A percentile compares a stretch with the other conserved stretches of the same genome.
These are phyloP conservation scores for Alfaro cultratus DNA, from an alignment of 2,797 vertebrate genomes.

Conservation along the genomic window DNA sequence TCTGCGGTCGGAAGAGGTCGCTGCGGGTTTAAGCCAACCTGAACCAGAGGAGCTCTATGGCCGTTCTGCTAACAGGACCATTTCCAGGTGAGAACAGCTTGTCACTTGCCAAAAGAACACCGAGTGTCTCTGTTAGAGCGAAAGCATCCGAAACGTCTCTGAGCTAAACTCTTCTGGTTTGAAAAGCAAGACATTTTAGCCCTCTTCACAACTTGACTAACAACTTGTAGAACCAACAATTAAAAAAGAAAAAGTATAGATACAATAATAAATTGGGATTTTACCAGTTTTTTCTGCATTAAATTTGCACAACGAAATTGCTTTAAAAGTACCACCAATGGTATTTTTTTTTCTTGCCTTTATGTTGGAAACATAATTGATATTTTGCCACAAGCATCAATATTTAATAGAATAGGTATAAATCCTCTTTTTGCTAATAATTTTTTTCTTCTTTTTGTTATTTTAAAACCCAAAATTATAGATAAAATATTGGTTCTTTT, in stretches of 20 bases:
- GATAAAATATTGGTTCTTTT: neutral
- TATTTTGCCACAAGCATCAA: neutral
- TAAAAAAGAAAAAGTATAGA: neutral
- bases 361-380: neutral
- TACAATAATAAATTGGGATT: neutral
- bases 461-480: neutral
- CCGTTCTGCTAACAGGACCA: neutral
- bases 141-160: neutral
- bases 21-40: neutral
- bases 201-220: neutral
- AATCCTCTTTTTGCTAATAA: neutral
- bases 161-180: neutral
- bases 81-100: neutral
- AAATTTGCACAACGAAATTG: neutral
- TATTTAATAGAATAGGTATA: neutral
- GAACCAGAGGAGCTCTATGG: neutral
- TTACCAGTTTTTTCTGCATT: neutral
- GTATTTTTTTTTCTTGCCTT: neutral
- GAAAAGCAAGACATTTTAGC: too few relatives aligned
- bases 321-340: neutral
- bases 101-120: neutral
- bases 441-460: neutral
- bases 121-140: neutral
- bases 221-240: neutral
- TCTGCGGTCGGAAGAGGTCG: constrained; percentile 43